Base-by-base conservation (phyloP, 2,888 invertebrate species). In the Chromoteleia sp. region DNA sequence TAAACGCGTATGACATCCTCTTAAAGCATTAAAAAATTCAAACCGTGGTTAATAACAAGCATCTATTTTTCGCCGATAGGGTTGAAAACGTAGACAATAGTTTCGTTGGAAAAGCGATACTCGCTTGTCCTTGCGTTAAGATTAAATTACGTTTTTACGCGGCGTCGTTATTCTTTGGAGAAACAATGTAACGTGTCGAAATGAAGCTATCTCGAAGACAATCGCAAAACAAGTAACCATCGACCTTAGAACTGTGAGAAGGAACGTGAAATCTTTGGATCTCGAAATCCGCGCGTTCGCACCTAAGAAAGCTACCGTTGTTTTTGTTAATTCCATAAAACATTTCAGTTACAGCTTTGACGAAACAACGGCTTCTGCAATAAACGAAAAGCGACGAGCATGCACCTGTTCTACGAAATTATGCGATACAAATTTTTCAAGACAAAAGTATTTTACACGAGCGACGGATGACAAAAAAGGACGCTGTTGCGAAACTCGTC, bases 231-330 rank as follows among this genome's bases (percentile, higher is more conserved):
- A 41, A 82, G 79, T 79, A 76, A 78, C 74, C 63, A 81, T 81
- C 73, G 73, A 78, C 78, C 78, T 81, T 75, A 81, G 83, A 77
- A 81, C 75, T 83, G 81, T 83, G 80, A 83, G 80, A 83, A 77
- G 63, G 68, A 63, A 71, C 77, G 70, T 65, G 83, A 83, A 83
- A 83, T 78, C 80, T 78, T 78, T 73, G 54, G 52, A 83, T 81
- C 81, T 81, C 54, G 76, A 76, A 76, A 76, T 50, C 43, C 30
- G 39, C 36, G 50, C 45, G 15, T 59, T 68, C 76, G 43, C 41
- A 33, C 33, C 56, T 45, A 58, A 67, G 70, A 67, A 67, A 75
- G 59, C 67, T 67, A 48, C 50, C 50, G 58, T 43, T 75, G 77
- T 54, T 70, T 77, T 77, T 77, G 77, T 77, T 77, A 70, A 77